Evolutionary conservation across 1,140 invertebrate species (phyloP).

Genomic region (Diorhabda carinulata): DNA sequence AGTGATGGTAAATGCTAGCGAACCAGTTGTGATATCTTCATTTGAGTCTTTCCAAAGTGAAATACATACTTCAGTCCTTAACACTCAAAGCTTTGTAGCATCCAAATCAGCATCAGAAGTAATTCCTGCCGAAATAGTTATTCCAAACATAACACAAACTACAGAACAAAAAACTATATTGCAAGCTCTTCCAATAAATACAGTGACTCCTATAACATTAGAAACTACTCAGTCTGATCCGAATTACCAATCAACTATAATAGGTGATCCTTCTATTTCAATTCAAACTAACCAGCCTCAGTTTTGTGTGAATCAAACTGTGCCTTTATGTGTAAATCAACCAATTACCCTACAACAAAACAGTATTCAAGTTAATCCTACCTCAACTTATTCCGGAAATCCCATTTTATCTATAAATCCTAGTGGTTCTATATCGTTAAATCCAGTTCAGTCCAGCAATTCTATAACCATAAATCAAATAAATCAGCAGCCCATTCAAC

Average conservation of each 20-base stretch:
- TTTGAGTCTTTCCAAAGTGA: constrained; percentile 46
- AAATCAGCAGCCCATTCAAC: constrained; percentile 24
- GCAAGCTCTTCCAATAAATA: constrained; percentile 20
- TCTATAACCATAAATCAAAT: constrained; percentile 25
- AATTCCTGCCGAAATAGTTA: constrained; percentile 30
- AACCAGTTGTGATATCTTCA: constrained; percentile 40
- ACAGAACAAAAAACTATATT: constrained; percentile 26
- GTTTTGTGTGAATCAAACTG: constrained; percentile 34
- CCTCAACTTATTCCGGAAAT: constrained; percentile 17
- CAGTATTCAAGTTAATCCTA: constrained; percentile 23
- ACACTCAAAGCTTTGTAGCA: constrained; percentile 38
- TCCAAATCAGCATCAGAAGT: constrained; percentile 32
- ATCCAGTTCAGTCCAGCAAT: constrained; percentile 9
- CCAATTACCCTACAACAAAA: constrained; percentile 26
- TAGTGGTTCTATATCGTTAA: constrained; percentile 17
- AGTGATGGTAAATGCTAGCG: constrained; percentile 19
- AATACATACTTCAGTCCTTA: constrained; percentile 43
- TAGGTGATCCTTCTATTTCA: constrained; percentile 20
- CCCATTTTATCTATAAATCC: constrained; percentile 18
- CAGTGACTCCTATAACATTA: constrained; percentile 19
- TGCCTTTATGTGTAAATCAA: constrained; percentile 33
- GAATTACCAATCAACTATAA: constrained; percentile 19
- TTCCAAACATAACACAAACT: constrained; percentile 29
- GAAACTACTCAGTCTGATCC: constrained; percentile 17
- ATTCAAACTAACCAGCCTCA: constrained; percentile 19